A percentile compares a stretch with the other conserved stretches of the same genome.
Conservation (phyloP, 2,113 vertebrate species). For the Haliaeetus leucogaster region DNA sequence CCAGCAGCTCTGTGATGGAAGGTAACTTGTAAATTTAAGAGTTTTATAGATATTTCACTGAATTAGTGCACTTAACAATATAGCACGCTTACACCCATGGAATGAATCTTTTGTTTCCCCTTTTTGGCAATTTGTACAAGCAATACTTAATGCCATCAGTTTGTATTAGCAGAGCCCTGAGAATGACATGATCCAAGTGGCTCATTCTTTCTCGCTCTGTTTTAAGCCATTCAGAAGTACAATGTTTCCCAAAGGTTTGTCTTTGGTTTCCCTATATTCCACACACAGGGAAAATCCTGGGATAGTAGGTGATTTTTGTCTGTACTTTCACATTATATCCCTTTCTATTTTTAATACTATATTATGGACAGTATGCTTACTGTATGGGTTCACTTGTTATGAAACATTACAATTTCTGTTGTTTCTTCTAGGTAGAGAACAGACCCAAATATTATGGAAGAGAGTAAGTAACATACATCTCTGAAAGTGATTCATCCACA, state of each 20-base stretch:
- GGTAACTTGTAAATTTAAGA: not conserved
- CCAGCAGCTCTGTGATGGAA: not conserved
- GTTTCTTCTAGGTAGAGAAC: constrained; percentile 87
- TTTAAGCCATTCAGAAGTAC: not conserved
- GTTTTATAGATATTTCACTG: not conserved
- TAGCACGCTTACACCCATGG: not conserved
- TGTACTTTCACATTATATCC: not conserved
- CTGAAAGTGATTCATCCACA: not conserved
- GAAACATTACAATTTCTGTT: constrained; percentile 2
- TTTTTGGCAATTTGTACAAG: not conserved
- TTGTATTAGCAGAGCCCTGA: not conserved
- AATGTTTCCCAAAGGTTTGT: not conserved
- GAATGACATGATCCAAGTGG: not conserved
- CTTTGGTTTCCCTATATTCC: not conserved
- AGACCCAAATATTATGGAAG: constrained; percentile 98
- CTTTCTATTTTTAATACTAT: not conserved
- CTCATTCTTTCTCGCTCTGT: not conserved
- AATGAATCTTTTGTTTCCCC: not conserved
- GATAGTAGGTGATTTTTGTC: not conserved
- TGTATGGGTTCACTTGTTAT: not conserved
- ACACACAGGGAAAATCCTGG: not conserved
- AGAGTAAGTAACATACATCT: constrained; percentile 85
- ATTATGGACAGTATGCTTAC: not conserved
- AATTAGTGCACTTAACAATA: not conserved
- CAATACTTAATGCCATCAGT: not conserved